Percentiles rank a stretch among this genome's conserved stretches.
Evolutionary conservation across 2,797 vertebrate species (phyloP).

Genomic region (Onychomys arenicola): DNA sequence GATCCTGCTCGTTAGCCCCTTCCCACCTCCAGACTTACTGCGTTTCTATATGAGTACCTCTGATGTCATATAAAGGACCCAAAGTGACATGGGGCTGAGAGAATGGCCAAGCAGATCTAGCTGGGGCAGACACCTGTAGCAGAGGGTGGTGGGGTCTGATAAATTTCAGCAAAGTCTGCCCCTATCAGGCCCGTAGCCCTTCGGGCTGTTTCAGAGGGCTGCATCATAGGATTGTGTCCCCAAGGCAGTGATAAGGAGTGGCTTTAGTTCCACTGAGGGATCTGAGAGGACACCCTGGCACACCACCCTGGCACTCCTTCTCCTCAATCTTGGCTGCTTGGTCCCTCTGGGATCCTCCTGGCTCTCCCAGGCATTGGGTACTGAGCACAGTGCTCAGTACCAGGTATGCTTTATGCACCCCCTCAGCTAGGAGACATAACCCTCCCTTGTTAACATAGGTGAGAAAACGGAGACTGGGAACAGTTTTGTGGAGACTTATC

Average conservation of each 20-base stretch:
- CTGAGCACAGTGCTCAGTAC: rapidly evolving
- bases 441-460: rapidly evolving
- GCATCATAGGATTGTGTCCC: rapidly evolving
- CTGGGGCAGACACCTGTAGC: rapidly evolving
- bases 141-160: rapidly evolving
- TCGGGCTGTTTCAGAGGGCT: not conserved
- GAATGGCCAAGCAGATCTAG: rapidly evolving
- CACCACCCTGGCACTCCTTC: not conserved
- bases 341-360: not conserved
- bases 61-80: not conserved
- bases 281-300: not conserved
- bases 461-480: conserved; percentile 22
- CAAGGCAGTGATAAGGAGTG: rapidly evolving
- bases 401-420: not conserved
- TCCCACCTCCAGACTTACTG: not conserved
- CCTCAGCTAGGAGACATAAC: rapidly evolving
- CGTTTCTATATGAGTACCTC: not conserved
- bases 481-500: not conserved
- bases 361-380: not conserved
- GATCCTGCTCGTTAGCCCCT: not conserved
- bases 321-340: not conserved
- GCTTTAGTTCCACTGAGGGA: not conserved
- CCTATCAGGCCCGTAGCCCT: rapidly evolving
- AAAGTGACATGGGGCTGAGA: not conserved
- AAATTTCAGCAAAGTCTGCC: rapidly evolving